Conservation (phyloP, 2,888 invertebrate genomes). For the Plebejus anna region DNA sequence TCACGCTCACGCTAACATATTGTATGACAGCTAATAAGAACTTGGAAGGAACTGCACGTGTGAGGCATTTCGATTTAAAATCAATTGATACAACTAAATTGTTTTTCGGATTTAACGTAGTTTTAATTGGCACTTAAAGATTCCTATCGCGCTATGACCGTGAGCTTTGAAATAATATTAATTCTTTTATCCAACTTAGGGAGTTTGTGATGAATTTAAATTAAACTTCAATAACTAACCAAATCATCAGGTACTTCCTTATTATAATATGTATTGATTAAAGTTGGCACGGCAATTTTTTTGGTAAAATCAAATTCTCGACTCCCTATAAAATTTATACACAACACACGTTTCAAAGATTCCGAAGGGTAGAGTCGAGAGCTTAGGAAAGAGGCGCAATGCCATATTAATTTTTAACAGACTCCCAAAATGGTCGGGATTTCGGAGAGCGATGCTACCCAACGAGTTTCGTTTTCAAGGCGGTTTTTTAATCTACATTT, state of each 20-base stretch:
- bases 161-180: neutral
- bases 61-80: neutral
- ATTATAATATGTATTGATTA: neutral
- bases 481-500: conserved; percentile 27
- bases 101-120: neutral
- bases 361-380: conserved; percentile 22
- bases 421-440: conserved; percentile 36
- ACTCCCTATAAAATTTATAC: conserved; percentile 51
- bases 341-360: conserved; percentile 51
- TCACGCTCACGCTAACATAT: neutral
- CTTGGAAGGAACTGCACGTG: neutral
- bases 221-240: neutral
- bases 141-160: neutral
- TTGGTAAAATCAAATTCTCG: neutral
- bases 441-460: conserved; percentile 32
- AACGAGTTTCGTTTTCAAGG: conserved; percentile 33
- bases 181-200: neutral
- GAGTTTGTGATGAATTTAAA: neutral
- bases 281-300: neutral
- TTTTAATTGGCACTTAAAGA: neutral
- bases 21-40: neutral
- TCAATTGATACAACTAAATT: neutral
- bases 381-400: conserved; percentile 28
- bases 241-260: neutral
- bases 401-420: conserved; percentile 38